Evolutionary conservation across 2,113 vertebrate genomes (phyloP).

Genomic region (Sinocyclocheilus rhinocerous): DNA sequence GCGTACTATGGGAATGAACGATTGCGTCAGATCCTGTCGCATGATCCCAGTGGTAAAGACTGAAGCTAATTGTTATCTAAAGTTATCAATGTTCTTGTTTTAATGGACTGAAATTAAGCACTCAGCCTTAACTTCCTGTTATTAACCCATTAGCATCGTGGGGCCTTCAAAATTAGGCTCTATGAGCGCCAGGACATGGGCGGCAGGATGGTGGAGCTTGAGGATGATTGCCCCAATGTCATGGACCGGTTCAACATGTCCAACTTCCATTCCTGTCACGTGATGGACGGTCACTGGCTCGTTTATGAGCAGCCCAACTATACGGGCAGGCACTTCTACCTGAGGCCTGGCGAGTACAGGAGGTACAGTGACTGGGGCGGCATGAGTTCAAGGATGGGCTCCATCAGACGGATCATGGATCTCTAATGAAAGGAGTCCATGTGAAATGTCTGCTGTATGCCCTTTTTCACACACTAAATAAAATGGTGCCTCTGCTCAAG

Average conservation of each 20-base stretch:
- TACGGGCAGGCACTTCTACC: slow-evolving; percentile 69
- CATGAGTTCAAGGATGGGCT: slow-evolving; percentile 59
- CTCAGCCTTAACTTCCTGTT: not conserved
- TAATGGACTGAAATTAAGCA: not conserved
- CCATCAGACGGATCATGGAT: slow-evolving; percentile 67
- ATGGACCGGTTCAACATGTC: slow-evolving; percentile 68
- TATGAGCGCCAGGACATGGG: slow-evolving; percentile 69
- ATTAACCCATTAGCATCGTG: slow-evolving; percentile 28
- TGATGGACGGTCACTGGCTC: slow-evolving; percentile 79
- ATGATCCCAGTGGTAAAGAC: slow-evolving; percentile 58
- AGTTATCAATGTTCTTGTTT: slow-evolving; percentile 23
- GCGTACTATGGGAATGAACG: slow-evolving; percentile 50
- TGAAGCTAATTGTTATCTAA: not conserved
- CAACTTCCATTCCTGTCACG: slow-evolving; percentile 73
- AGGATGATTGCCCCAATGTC: slow-evolving; percentile 69
- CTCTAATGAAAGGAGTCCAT: slow-evolving; percentile 69
- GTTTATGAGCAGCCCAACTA: slow-evolving; percentile 75
- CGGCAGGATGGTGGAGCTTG: slow-evolving; percentile 63
- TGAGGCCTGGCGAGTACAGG: slow-evolving; percentile 72
- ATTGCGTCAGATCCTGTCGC: slow-evolving; percentile 57
- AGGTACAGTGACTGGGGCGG: slow-evolving; percentile 64
- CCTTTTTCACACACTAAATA: slow-evolving; percentile 70
- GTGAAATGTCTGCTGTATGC: slow-evolving; percentile 71
- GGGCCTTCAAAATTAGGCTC: slow-evolving; percentile 62
- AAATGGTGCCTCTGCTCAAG: slow-evolving; percentile 68